These are phyloP conservation scores for Carassius gibelio DNA, from an alignment of 2,113 vertebrate genomes.

Conservation along the genomic window DNA sequence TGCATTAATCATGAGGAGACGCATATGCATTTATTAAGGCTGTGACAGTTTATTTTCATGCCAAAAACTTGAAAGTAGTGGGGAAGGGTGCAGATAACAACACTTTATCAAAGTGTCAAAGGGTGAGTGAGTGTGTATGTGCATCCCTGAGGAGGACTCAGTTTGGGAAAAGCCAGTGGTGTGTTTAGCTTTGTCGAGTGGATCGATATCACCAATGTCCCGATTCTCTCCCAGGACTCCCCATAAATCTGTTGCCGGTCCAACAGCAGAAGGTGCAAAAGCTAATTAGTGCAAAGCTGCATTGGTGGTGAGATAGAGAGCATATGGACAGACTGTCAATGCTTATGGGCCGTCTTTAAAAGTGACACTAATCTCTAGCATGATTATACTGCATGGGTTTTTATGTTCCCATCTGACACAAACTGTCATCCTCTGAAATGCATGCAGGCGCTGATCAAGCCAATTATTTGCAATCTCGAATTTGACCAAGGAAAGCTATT, in stretches of 20 bases:
- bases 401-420: slow-evolving; percentile 2
- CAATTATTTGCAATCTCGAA: slow-evolving; percentile 39
- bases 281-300: slow-evolving; percentile 17
- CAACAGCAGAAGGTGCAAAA: slow-evolving; percentile 30
- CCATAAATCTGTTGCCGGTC: slow-evolving; percentile 29
- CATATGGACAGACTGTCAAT: slow-evolving; percentile 10
- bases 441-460: slow-evolving; percentile 15
- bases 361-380: slow-evolving; percentile 35
- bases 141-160: slow-evolving; percentile 50
- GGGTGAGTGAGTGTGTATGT: slow-evolving; percentile 42
- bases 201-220: slow-evolving; percentile 72
- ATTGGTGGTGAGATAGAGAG: slow-evolving; percentile 5
- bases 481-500: slow-evolving; percentile 3
- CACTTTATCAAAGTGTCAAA: slow-evolving; percentile 44
- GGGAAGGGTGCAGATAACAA: not conserved
- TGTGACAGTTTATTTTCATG: not conserved
- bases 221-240: slow-evolving; percentile 29
- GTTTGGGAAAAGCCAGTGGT: slow-evolving; percentile 63
- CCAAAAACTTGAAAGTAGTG: not conserved
- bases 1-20: slow-evolving; percentile 19
- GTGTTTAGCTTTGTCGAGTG: slow-evolving; percentile 61
- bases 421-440: slow-evolving; percentile 15
- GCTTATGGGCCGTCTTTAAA: slow-evolving; percentile 5
- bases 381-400: slow-evolving; percentile 20
- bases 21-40: not conserved